Conservation (phyloP, 2,797 vertebrate species). For the Anisognathus igniventris region DNA sequence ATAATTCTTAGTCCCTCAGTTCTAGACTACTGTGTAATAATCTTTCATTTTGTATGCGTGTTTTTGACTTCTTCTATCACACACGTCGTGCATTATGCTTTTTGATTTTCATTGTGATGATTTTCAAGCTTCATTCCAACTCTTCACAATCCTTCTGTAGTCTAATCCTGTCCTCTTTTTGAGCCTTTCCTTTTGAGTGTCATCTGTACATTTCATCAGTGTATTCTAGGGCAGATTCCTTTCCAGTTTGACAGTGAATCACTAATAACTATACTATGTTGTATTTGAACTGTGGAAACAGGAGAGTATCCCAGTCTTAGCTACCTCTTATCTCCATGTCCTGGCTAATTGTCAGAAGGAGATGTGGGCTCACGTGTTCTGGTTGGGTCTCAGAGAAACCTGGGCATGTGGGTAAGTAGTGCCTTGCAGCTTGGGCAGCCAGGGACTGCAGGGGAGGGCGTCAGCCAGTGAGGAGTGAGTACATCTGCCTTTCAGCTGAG, state of each 20-base stretch:
- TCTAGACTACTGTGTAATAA: background rate
- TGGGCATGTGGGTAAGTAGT: background rate
- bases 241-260: background rate
- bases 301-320: background rate
- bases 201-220: background rate
- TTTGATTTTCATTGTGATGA: background rate
- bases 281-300: background rate
- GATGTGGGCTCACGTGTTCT: background rate
- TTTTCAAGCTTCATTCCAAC: background rate
- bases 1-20: background rate
- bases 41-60: background rate
- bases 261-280: background rate
- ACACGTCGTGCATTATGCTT: background rate
- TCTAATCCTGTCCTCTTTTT: background rate
- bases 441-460: background rate
- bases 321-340: background rate
- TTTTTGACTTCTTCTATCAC: background rate
- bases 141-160: background rate
- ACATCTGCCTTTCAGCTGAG: background rate
- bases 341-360: background rate
- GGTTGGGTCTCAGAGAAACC: background rate
- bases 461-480: background rate
- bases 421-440: background rate
- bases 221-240: background rate
- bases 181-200: background rate